Conservation (phyloP, 2,888 invertebrate genomes). For the Drosophila rellima region DNA sequence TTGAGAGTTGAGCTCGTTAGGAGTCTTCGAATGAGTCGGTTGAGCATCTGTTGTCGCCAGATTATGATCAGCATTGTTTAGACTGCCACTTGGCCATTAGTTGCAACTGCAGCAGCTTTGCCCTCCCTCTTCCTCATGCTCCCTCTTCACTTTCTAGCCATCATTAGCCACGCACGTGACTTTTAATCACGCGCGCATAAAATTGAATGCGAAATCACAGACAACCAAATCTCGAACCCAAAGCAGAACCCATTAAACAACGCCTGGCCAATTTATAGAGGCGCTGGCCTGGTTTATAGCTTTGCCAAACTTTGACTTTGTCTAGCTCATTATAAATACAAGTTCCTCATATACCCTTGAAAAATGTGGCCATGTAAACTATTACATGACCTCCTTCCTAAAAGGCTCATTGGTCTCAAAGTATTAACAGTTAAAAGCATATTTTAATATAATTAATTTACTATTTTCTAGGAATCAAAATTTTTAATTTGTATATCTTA, state of each 20-base stretch:
- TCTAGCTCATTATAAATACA: slow-evolving; percentile 52
- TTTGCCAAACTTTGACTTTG: slow-evolving; percentile 46
- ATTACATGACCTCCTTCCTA: background rate
- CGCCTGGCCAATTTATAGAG: slow-evolving; percentile 57
- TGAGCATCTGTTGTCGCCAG: slow-evolving; percentile 59
- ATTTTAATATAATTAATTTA: background rate
- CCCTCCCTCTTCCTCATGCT: background rate
- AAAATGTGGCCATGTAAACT: background rate
- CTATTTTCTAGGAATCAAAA: background rate
- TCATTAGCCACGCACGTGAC: slow-evolving; percentile 79
- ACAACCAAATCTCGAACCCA: slow-evolving; percentile 3
- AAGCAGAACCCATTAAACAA: slow-evolving; percentile 19
- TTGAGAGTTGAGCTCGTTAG: slow-evolving; percentile 62
- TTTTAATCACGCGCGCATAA: slow-evolving; percentile 81
- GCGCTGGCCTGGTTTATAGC: slow-evolving; percentile 61
- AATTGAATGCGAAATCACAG: slow-evolving; percentile 60
- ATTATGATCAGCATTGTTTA: slow-evolving; percentile 77
- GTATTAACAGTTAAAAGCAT: background rate
- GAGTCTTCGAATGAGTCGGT: slow-evolving; percentile 17
- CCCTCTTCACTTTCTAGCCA: background rate
- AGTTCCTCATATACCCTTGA: slow-evolving; percentile 7
- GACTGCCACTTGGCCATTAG: slow-evolving; percentile 61
- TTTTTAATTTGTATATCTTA: background rate
- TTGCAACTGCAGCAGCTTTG: slow-evolving; percentile 48
- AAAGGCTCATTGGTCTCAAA: background rate